phyloP scores from a whole-genome alignment of 2,797 vertebrate genomes.

The Epinephelus awoara region DNA sequence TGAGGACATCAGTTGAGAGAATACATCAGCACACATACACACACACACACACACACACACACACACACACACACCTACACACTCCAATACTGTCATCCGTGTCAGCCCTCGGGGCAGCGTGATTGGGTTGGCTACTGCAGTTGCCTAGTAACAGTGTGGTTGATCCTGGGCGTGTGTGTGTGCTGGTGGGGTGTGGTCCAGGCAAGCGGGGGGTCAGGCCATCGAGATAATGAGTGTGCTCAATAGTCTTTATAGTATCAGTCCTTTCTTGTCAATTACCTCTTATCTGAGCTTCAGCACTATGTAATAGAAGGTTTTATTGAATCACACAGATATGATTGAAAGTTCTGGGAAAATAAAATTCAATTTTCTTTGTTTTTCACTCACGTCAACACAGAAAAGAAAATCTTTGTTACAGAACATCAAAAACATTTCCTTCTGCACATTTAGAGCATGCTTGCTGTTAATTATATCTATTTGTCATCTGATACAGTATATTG shows the following conservation, averaged over 20 bases:
- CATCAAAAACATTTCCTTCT: conserved; percentile 3
- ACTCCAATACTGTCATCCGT: conserved; percentile 32
- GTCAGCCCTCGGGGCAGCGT: conserved; percentile 53
- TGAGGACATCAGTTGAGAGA: conserved; percentile 5
- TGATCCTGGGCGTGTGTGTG: conserved; percentile 37
- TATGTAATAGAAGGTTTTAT: conserved; percentile 26
- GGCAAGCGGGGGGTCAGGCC: conserved; percentile 56
- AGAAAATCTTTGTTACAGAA: conserved; percentile 13
- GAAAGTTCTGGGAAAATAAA: conserved; percentile 1
- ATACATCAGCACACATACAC: conserved; percentile 2
- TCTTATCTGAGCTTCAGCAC: conserved; percentile 36
- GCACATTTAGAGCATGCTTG: neutral
- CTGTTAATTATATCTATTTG: conserved; percentile 14
- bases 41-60: conserved; percentile 2
- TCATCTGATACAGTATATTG: conserved; percentile 2
- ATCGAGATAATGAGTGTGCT: conserved; percentile 61
- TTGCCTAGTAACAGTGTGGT: conserved; percentile 70
- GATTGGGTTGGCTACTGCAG: conserved; percentile 54
- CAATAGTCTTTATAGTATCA: conserved; percentile 52
- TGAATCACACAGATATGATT: conserved; percentile 38
- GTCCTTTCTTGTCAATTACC: conserved; percentile 57
- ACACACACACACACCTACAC: conserved; percentile 28
- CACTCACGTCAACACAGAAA: neutral
- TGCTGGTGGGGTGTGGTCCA: conserved; percentile 20
- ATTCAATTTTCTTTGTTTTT: conserved; percentile 13